Base-by-base conservation (phyloP, 37 sponge, comb jelly and placozoan genomes). In the Trichoplax adhaerens region DNA sequence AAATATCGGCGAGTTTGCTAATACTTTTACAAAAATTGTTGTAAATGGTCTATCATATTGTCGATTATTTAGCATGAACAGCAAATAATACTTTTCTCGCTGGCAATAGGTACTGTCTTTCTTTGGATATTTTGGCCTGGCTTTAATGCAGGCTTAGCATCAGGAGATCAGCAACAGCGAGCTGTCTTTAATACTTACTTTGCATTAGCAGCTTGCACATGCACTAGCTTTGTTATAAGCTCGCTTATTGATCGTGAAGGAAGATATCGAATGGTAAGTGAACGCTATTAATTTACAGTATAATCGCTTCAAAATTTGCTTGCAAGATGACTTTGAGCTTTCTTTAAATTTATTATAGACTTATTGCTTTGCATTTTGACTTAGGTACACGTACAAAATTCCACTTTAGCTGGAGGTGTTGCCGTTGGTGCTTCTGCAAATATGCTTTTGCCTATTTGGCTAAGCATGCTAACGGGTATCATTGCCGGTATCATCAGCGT, bases 51-150 rank as follows among this genome's bases (percentile, higher is more conserved):
- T 29, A 29, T 29, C 29, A 29, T 29, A 29, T 29, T 29, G 29
- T 29, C 29, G 29, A 29, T 29, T 0, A 29, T 29, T 29, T 29
- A 29, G 29, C 29, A 29, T 29, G 29, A 0, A 29, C 29, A 29
- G 29, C 29, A 29, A 29, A 29, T 29, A 29, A 29, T 29, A 29
- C 29, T 29, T 29, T 29, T 29, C 29, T 29, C 29, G 29, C 29
- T 29, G 29, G 47, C 10, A 70, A 3, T 63, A 89, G 93, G 94
- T 1, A 81, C 90, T 3, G 6, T 93, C 10, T 85, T 93, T 71
- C 77, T 93, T 67, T 93, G 94, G 94, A 66, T 93, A 65, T 93
- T 78, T 75, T 93, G 94, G 94, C 94, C 94, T 6, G 88, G 94
- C 58, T 93, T 93, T 78, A 93, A 93, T 58, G 86, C 79, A 46